These are phyloP conservation scores for Temnopleurus reevesii DNA, from an alignment of 53 echinoderm and acorn worm species.

Conservation along the genomic window DNA sequence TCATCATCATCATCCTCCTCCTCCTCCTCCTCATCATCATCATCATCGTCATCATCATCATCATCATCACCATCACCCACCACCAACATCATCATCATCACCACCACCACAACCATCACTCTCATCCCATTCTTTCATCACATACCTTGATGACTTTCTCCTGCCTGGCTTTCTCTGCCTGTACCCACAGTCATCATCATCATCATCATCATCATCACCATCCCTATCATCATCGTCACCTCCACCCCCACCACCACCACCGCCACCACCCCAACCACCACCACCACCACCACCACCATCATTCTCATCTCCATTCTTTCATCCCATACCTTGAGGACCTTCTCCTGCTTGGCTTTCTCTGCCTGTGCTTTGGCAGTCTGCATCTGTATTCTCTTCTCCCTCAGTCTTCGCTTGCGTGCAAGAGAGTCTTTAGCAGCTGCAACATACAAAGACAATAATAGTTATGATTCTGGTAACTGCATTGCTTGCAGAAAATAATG, in stretches of 20 bases:
- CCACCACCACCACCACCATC: background rate
- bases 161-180: slow-evolving; percentile 76
- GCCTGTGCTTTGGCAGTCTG: slow-evolving; percentile 62
- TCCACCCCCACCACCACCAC: background rate
- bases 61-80: too few species aligned
- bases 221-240: background rate
- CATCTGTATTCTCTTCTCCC: slow-evolving; percentile 74
- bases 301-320: background rate
- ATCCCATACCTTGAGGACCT: slow-evolving; percentile 85
- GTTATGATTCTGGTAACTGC: too few species aligned
- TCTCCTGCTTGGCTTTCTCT: slow-evolving; percentile 81
- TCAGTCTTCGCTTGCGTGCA: slow-evolving; percentile 89
- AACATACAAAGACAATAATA: background rate
- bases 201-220: background rate
- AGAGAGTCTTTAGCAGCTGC: slow-evolving; percentile 84
- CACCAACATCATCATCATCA: background rate
- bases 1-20: too few species aligned
- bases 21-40: too few species aligned
- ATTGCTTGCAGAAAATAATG: too few species aligned
- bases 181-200: slow-evolving; percentile 1
- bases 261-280: background rate
- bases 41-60: background rate
- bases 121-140: background rate
- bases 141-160: slow-evolving; percentile 93
- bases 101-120: background rate